Conservation (phyloP, 2,797 vertebrate genomes). For the Antrozous pallidus region DNA sequence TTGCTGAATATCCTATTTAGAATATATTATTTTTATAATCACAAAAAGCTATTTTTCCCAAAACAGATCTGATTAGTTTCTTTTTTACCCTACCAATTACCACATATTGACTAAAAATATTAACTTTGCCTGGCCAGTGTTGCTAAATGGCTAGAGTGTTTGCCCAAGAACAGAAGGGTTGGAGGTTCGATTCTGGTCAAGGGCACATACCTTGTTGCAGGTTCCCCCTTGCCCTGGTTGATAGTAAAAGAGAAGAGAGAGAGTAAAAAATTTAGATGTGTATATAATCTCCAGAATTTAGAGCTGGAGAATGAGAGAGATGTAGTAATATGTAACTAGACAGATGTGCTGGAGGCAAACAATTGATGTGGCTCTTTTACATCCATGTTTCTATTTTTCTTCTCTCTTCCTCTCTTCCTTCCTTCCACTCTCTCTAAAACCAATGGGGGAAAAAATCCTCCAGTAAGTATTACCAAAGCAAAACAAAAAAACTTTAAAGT, state of each 20-base stretch:
- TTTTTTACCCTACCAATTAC: background rate
- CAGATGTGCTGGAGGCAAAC: no score
- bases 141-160: no score
- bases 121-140: background rate
- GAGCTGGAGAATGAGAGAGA: background rate
- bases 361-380: no score
- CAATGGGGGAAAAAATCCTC: no score
- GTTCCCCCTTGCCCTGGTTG: no score
- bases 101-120: background rate
- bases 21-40: background rate
- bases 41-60: background rate
- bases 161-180: no score
- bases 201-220: no score
- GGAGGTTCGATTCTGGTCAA: no score
- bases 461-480: no score
- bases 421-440: no score
- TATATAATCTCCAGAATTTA: background rate
- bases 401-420: no score
- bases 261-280: background rate
- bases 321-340: background rate
- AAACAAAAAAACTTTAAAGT: background rate
- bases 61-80: background rate
- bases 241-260: background rate
- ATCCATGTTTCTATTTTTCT: no score
- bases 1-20: background rate